These are phyloP conservation scores for Eupithecia subfuscata DNA, from an alignment of 2,888 invertebrate species.

Conservation along the genomic window DNA sequence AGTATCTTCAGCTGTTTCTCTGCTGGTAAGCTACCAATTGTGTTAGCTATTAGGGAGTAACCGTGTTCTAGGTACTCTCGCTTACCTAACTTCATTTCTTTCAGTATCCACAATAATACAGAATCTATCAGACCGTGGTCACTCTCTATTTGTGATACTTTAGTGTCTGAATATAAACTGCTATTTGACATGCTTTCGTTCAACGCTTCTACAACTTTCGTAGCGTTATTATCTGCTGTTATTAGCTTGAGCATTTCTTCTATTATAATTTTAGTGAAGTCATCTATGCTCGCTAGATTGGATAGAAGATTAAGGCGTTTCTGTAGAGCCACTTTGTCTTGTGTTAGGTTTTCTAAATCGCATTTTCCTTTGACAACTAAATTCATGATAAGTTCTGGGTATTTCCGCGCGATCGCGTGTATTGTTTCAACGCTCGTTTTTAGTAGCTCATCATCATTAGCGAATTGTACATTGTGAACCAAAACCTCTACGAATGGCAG, in stretches of 20 bases:
- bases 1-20: constrained; percentile 66
- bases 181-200: constrained; percentile 65
- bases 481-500: constrained; percentile 81
- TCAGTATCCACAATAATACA: constrained; percentile 67
- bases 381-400: constrained; percentile 81
- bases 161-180: constrained; percentile 64
- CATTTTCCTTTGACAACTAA: constrained; percentile 77
- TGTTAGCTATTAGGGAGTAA: constrained; percentile 66
- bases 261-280: constrained; percentile 76
- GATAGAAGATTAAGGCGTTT: constrained; percentile 76
- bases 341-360: constrained; percentile 62
- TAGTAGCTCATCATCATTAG: constrained; percentile 71
- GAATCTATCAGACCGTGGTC: constrained; percentile 74
- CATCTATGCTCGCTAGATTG: constrained; percentile 75
- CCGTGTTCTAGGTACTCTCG: constrained; percentile 60
- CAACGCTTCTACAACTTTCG: constrained; percentile 67
- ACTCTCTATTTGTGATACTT: constrained; percentile 73
- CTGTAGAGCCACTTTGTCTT: constrained; percentile 61
- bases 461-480: constrained; percentile 74
- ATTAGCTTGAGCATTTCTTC: constrained; percentile 74
- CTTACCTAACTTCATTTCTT: constrained; percentile 56
- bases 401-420: constrained; percentile 78
- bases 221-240: constrained; percentile 54
- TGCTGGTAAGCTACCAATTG: constrained; percentile 63
- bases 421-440: constrained; percentile 77